These are phyloP conservation scores for Caenorhabditis latens DNA, from an alignment of 1,140 invertebrate species.

Conservation along the genomic window DNA sequence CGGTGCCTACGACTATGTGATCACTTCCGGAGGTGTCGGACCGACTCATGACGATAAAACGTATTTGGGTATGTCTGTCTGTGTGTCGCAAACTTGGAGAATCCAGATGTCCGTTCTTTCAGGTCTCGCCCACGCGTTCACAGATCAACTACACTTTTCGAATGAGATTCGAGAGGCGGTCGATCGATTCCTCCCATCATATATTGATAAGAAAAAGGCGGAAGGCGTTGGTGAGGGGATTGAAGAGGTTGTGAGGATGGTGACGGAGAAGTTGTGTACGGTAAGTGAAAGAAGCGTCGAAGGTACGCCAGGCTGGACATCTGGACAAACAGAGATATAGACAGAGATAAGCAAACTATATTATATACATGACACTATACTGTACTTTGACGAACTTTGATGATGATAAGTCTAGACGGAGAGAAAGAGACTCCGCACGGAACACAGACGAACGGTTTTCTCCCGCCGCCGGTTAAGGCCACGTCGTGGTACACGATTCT, in stretches of 20 bases:
- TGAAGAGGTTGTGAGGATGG: constrained; percentile 73
- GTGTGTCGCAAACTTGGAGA: too few relatives aligned
- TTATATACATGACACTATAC: too few relatives aligned
- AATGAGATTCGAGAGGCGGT: constrained; percentile 51
- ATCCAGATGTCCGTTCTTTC: not conserved
- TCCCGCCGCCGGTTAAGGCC: too few relatives aligned
- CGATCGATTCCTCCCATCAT: not conserved
- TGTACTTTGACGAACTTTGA: too few relatives aligned
- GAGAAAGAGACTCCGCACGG: too few relatives aligned
- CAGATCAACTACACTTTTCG: constrained; percentile 40
- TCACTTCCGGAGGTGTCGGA: constrained; percentile 87
- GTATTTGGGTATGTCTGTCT: constrained; percentile 81
- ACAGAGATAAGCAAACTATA: too few relatives aligned
- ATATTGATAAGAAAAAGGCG: constrained; percentile 49
- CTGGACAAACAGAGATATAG: too few relatives aligned
- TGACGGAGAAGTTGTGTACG: constrained; percentile 74
- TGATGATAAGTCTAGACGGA: too few relatives aligned
- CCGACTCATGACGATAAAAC: constrained; percentile 89
- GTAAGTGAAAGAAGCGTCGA: constrained; percentile 52
- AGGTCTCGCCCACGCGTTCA: constrained; percentile 58
- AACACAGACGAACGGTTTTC: too few relatives aligned
- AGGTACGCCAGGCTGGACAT: not conserved
- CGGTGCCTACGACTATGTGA: constrained; percentile 81
- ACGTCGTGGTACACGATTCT: too few relatives aligned
- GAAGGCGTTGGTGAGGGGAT: constrained; percentile 71